phyloP scores from a whole-genome alignment of 92 coral and sea anemone species.

The Zoanthus sansibaricus region DNA sequence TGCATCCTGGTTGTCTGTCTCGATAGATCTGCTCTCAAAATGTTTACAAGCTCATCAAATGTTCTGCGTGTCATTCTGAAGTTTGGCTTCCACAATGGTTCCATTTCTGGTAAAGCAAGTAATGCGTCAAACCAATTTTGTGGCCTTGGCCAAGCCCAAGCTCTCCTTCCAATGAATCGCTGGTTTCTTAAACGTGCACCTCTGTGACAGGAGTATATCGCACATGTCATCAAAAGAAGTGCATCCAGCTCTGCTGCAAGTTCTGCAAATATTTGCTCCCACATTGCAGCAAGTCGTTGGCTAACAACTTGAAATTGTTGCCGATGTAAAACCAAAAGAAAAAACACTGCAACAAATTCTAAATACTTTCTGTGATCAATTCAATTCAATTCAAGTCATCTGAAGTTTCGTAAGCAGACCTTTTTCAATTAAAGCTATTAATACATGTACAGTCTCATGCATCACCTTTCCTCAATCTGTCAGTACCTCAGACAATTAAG shows the following conservation, averaged over 20 bases:
- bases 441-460: constrained; percentile 42
- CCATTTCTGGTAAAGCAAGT: constrained; percentile 2
- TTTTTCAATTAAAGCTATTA: constrained; percentile 9
- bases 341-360: constrained; percentile 46
- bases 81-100: constrained; percentile 21
- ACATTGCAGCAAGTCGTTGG: constrained; percentile 21
- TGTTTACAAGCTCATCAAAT: not conserved
- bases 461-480: constrained; percentile 53
- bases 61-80: constrained; percentile 21
- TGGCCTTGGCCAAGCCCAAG: constrained; percentile 18
- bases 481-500: constrained; percentile 40
- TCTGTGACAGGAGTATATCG: not conserved
- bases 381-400: constrained; percentile 44
- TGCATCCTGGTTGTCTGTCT: constrained; percentile 6
- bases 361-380: constrained; percentile 48
- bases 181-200: too few species aligned
- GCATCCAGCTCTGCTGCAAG: constrained; percentile 22
- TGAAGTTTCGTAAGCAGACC: constrained; percentile 17
- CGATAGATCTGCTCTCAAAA: not conserved
- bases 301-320: constrained; percentile 21
- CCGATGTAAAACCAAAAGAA: constrained; percentile 49
- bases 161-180: too few species aligned
- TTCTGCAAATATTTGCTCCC: constrained; percentile 22
- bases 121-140: constrained; percentile 22
- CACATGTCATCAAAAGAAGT: constrained; percentile 19